These are phyloP conservation scores for Eueides isabella DNA, from an alignment of 1,140 invertebrate genomes.

Conservation along the genomic window DNA sequence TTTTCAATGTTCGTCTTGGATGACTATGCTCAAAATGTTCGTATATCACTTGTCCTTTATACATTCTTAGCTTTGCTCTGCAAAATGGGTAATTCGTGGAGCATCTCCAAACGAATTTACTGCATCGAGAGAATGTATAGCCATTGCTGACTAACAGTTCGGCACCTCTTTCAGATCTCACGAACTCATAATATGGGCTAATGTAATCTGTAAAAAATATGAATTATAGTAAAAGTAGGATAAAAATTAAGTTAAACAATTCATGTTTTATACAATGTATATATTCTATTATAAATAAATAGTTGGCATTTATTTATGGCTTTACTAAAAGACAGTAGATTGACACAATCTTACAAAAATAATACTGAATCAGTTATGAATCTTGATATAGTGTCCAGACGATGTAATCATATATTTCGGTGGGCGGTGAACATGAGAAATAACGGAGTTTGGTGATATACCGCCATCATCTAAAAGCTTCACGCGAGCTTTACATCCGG, in stretches of 20 bases:
- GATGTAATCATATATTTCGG: conserved; percentile 43
- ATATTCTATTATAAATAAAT: background rate
- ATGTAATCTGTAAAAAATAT: conserved; percentile 7
- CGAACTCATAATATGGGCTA: background rate
- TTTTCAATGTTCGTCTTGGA: background rate
- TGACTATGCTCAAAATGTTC: background rate
- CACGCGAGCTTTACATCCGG: conserved; percentile 56
- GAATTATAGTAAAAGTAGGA: background rate
- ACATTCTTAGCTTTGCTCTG: background rate
- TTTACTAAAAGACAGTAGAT: background rate
- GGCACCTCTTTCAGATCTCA: background rate
- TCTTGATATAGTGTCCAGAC: conserved; percentile 37
- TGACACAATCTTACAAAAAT: background rate
- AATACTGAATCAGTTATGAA: conserved; percentile 19
- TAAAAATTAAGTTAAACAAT: background rate
- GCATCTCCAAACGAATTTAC: background rate
- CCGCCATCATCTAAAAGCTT: conserved; percentile 42
- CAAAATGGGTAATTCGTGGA: background rate
- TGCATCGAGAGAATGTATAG: conserved; percentile 1
- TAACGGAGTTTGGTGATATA: conserved; percentile 23
- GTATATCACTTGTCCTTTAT: background rate
- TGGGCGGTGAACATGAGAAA: conserved; percentile 43
- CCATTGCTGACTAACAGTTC: conserved; percentile 4
- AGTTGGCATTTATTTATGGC: background rate
- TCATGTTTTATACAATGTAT: background rate